Percentiles rank a stretch among this genome's conserved stretches.
phyloP scores from a whole-genome alignment of 1,140 invertebrate species.

The Aricia agestis region DNA sequence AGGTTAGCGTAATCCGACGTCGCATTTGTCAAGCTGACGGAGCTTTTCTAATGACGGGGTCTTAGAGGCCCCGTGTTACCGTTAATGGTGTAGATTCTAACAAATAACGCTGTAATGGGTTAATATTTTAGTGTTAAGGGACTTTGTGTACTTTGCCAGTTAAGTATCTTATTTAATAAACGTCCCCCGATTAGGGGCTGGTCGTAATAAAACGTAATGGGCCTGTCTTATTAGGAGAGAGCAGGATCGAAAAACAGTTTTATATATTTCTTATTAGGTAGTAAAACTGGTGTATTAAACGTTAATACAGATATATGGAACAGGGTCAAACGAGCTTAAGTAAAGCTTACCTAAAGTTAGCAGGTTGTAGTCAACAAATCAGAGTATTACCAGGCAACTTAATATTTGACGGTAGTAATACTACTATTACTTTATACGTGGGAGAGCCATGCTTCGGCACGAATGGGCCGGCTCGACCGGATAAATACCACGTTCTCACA shows the following conservation, averaged over 20 bases:
- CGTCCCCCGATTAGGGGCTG: background rate
- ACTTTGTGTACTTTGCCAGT: background rate
- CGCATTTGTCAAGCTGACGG: conserved; percentile 2
- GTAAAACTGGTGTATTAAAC: too few relatives aligned
- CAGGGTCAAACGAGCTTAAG: too few relatives aligned
- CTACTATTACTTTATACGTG: too few relatives aligned
- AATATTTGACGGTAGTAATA: too few relatives aligned
- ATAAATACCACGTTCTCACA: too few relatives aligned
- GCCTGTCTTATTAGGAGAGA: background rate
- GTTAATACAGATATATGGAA: too few relatives aligned
- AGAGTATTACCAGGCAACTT: too few relatives aligned
- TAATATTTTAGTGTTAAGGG: background rate
- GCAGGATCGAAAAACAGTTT: background rate
- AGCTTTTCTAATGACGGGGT: conserved; percentile 2
- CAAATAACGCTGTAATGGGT: background rate
- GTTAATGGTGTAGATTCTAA: background rate
- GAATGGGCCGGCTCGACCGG: too few relatives aligned
- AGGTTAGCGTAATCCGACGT: background rate
- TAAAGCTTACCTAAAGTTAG: too few relatives aligned
- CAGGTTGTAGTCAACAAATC: too few relatives aligned
- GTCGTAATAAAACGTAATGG: background rate
- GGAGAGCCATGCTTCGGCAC: too few relatives aligned
- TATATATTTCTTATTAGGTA: too few relatives aligned
- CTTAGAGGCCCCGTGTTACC: background rate
- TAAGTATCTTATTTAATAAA: background rate